A percentile compares a stretch with the other conserved stretches of the same genome.
These are phyloP conservation scores for Anhinga rufa DNA, from an alignment of 2,113 vertebrate genomes.

Conservation along the genomic window DNA sequence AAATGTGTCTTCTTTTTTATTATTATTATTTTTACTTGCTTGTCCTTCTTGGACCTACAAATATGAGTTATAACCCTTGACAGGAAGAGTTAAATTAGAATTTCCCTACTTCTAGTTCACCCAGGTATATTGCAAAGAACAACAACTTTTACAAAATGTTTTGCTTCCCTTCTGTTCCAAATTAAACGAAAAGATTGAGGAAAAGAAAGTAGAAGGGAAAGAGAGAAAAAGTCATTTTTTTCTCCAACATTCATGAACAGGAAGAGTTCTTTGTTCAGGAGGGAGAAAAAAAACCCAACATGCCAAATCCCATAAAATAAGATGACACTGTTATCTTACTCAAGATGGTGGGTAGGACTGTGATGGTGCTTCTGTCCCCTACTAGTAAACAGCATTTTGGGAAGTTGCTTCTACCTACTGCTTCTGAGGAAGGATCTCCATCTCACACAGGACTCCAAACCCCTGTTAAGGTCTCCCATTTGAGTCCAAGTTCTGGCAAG, in stretches of 20 bases:
- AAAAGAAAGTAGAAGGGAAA: background rate
- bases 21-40: background rate
- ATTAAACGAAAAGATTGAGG: background rate
- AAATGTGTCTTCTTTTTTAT: background rate
- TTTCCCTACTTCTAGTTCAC: background rate
- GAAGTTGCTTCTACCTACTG: background rate
- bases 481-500: background rate
- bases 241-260: background rate
- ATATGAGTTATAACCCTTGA: background rate
- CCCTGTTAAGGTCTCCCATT: background rate
- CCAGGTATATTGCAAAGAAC: background rate
- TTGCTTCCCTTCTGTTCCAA: background rate
- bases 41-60: background rate
- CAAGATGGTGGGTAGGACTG: background rate
- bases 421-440: background rate
- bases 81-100: background rate
- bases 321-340: background rate
- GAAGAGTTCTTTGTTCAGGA: background rate
- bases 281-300: background rate
- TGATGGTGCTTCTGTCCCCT: background rate
- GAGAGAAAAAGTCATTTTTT: background rate
- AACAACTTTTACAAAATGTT: background rate
- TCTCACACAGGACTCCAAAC: background rate
- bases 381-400: background rate
- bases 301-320: background rate